Percentiles rank a stretch among this genome's conserved stretches.
Conservation (phyloP, 2,797 vertebrate species). For the Gastrophryne carolinensis region DNA sequence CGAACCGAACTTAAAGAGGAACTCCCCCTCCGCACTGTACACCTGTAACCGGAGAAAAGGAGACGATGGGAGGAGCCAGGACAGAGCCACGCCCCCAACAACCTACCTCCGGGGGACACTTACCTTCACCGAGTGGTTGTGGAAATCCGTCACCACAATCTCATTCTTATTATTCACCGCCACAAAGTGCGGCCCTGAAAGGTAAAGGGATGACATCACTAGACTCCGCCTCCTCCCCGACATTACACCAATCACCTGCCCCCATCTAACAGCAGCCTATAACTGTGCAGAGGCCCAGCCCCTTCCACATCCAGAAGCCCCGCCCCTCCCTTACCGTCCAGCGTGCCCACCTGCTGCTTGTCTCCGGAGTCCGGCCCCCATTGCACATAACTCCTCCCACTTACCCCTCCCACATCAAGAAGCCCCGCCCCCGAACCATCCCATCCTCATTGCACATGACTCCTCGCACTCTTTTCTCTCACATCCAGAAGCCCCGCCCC, state of each 20-base stretch:
- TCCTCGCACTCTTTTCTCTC: too few relatives aligned
- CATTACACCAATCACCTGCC: too few relatives aligned
- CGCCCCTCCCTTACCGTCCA: conserved; percentile 55
- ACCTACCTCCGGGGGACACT: conserved; percentile 19
- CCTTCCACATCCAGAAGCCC: background rate
- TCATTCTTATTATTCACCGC: conserved; percentile 97
- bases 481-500: too few relatives aligned
- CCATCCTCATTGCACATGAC: too few relatives aligned
- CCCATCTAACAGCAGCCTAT: too few relatives aligned
- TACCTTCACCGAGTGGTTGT: conserved; percentile 98
- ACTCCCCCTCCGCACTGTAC: conserved; percentile 92
- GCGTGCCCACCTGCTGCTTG: conserved; percentile 88
- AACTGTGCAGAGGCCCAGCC: background rate
- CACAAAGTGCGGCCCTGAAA: conserved; percentile 91
- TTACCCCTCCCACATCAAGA: background rate
- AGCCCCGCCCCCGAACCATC: too few relatives aligned
- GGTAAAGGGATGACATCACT: too few relatives aligned
- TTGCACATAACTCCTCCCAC: too few relatives aligned
- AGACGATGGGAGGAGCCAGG: background rate
- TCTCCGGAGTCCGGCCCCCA: conserved; percentile 85
- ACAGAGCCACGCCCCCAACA: background rate
- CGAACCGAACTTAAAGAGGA: conserved; percentile 95
- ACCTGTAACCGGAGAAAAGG: conserved; percentile 70
- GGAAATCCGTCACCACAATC: conserved; percentile 95
- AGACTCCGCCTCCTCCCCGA: too few relatives aligned